Percentiles rank a stretch among this genome's conserved stretches.
Evolutionary conservation across 2,888 invertebrate genomes (phyloP).

Genomic region (Dinocampus coccinellae): DNA sequence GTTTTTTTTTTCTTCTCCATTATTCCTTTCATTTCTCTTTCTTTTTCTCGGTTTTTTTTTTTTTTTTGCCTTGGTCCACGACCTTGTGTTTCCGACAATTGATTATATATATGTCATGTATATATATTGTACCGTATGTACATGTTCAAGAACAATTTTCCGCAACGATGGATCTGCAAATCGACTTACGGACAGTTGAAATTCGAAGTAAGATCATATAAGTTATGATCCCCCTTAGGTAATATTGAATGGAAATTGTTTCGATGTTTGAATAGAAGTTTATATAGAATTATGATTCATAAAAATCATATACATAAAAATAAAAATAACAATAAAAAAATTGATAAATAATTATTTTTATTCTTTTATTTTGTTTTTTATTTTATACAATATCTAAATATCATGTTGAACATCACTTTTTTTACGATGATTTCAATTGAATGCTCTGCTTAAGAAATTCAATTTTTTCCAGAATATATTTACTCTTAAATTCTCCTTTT

Average conservation of each 20-base stretch:
- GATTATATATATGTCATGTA: neutral
- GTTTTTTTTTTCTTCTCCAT: conserved; percentile 17
- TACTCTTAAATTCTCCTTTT: neutral
- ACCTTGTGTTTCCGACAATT: conserved; percentile 17
- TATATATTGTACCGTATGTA: neutral
- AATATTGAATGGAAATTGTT: conserved; percentile 18
- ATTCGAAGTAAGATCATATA: conserved; percentile 6
- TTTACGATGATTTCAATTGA: too few relatives aligned
- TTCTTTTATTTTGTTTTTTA: too few relatives aligned
- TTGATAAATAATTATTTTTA: too few relatives aligned
- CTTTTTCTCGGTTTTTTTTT: neutral
- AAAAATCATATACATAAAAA: too few relatives aligned
- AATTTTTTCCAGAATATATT: neutral
- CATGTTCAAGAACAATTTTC: conserved; percentile 54
- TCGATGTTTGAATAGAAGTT: too few relatives aligned
- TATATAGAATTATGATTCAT: neutral
- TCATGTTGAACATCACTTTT: too few relatives aligned
- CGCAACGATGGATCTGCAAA: conserved; percentile 55
- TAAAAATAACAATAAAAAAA: too few relatives aligned
- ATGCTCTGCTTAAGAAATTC: neutral
- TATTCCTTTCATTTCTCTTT: neutral
- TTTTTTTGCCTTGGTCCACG: conserved; percentile 9
- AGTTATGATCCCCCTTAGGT: conserved; percentile 15
- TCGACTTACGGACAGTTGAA: conserved; percentile 42
- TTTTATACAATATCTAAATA: too few relatives aligned